Percentiles rank a stretch among this genome's conserved stretches.
Evolutionary conservation across 2,797 vertebrate genomes (phyloP).

Genomic region (Numenius phaeopus): DNA sequence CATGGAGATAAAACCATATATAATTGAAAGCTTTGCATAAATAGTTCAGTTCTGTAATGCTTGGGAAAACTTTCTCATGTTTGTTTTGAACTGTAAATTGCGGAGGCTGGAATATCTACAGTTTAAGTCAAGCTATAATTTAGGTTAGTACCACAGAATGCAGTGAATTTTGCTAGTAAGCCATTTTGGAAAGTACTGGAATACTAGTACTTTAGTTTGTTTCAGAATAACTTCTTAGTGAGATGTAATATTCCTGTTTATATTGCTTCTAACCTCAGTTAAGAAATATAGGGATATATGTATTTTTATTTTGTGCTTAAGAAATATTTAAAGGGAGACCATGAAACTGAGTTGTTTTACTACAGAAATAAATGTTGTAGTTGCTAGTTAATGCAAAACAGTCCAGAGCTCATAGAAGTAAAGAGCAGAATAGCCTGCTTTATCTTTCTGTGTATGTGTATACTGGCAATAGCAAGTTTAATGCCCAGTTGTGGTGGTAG

Average conservation of each 20-base stretch:
- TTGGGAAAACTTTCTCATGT: background rate
- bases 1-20: background rate
- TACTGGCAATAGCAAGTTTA: background rate
- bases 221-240: background rate
- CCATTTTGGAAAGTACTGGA: background rate
- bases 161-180: background rate
- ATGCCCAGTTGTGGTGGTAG: background rate
- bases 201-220: background rate
- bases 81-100: conserved; percentile 10
- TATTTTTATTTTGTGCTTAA: background rate
- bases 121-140: conserved; percentile 50
- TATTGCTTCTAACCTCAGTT: background rate
- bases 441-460: background rate
- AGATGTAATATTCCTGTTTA: background rate
- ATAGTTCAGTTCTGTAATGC: background rate
- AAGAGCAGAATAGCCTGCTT: background rate
- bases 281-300: background rate
- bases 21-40: background rate
- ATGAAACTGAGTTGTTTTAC: background rate
- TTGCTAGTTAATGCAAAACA: background rate
- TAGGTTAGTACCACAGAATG: conserved; percentile 30
- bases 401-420: background rate
- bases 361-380: background rate
- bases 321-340: background rate
- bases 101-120: background rate